Evolutionary conservation across 2,888 invertebrate species (phyloP).

Genomic region (Cryptosula pallasiana): DNA sequence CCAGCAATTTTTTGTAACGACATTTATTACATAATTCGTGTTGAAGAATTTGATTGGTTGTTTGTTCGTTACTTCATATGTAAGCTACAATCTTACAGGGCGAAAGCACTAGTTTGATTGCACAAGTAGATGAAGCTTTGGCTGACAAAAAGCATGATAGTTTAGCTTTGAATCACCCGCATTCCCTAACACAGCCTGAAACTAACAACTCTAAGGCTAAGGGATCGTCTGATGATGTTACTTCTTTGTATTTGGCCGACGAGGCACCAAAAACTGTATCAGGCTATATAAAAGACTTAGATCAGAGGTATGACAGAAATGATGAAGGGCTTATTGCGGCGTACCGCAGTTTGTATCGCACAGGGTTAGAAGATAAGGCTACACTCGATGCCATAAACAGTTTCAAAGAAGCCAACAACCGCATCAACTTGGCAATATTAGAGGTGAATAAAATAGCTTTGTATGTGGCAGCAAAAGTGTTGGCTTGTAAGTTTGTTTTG

Average conservation of each 20-base stretch:
- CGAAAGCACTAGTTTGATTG: not conserved
- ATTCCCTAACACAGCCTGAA: not conserved
- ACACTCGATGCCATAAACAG: not conserved
- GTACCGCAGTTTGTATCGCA: not conserved
- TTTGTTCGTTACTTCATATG: too few species aligned
- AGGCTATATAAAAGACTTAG: not conserved
- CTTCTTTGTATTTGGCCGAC: not conserved
- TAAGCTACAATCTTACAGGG: too few species aligned
- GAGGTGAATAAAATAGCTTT: not conserved
- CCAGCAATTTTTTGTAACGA: too few species aligned
- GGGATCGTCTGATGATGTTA: not conserved
- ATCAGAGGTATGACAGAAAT: not conserved
- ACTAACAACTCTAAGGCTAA: not conserved
- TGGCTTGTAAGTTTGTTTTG: too few species aligned
- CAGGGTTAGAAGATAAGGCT: not conserved
- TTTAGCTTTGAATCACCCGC: not conserved
- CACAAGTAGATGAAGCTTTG: not conserved
- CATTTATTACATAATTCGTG: too few species aligned
- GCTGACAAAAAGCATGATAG: constrained; percentile 8
- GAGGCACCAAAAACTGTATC: not conserved
- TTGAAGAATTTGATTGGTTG: too few species aligned
- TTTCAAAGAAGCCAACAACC: not conserved
- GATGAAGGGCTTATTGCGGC: constrained; percentile 6
- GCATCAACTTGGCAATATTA: not conserved
- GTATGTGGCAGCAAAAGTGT: too few species aligned